Evolutionary conservation across 1,140 invertebrate genomes (phyloP), one percentile per base, ranked within the genome.

Genomic region (Whitmania pigra): DNA sequence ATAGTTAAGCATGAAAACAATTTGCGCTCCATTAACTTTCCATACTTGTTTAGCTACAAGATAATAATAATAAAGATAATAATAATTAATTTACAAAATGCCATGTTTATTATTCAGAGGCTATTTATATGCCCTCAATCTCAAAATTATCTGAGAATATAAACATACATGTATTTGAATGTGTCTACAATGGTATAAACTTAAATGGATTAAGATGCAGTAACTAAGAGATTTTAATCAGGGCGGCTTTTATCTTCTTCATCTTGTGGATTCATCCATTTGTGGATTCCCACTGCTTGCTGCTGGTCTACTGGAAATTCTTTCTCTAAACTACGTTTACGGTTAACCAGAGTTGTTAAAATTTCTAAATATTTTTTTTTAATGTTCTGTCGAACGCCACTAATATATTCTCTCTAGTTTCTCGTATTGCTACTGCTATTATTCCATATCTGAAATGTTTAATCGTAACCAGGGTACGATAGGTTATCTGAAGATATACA

Each of bases 201-300:
- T 3, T 36, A 36, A 36, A 36, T 36, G 31, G 31, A 36, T 36
- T 36, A 36, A 36, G 31, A 36, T 36, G 31, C 31, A 36, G 6
- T 36, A 36, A 36, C 31, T 36, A 36, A 36, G 31, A 36, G 31
- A 63, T 4, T 25, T 63, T 20, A 63, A 73, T 6, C 68, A 82
- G 78, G 78, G 88, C 76, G 89, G 89, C 11, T 89, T 90, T 40
- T 91, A 90, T 78, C 88, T 89, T 87, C 81, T 91, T 6, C 88
- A 90, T 77, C 77, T 92, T 72, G 89, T 91, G 86, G 90, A 91
- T 77, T 89, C 89, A 77, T 90, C 91, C 77, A 89, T 89, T 0
- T 89, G 89, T 18, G 90, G 90, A 76, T 91, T 89, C 87, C 90
- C 89, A 25, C 88, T 90, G 1, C 79, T 91, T 22, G 81, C 91